A percentile compares a stretch with the other conserved stretches of the same genome.
Conservation (phyloP, 2,797 vertebrate genomes). For the Macropodus opercularis region DNA sequence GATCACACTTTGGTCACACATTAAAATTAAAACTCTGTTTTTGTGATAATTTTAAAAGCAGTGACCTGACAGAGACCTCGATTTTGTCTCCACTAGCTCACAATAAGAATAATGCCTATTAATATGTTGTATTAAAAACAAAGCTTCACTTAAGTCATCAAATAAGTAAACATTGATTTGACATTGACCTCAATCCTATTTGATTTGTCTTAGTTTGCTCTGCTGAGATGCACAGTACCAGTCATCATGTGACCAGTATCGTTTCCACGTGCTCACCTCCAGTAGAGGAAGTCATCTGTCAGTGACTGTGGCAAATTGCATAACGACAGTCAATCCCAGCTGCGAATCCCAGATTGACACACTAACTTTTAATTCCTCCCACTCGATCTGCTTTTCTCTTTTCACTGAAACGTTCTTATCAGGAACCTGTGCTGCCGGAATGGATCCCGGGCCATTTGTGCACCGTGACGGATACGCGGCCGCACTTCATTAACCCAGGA, state of each 20-base stretch:
- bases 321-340: slow-evolving; percentile 43
- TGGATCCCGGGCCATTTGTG: slow-evolving; percentile 29
- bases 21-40: too few species aligned
- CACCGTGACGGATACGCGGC: slow-evolving; percentile 18
- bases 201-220: not conserved
- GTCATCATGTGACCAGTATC: not conserved
- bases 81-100: too few species aligned
- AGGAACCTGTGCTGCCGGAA: slow-evolving; percentile 16
- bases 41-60: too few species aligned
- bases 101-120: too few species aligned
- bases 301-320: slow-evolving; percentile 2
- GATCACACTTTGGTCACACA: too few species aligned
- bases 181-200: too few species aligned
- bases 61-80: too few species aligned
- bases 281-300: slow-evolving; percentile 12
- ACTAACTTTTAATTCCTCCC: slow-evolving; percentile 37
- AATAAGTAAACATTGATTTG: too few species aligned
- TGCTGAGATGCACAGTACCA: not conserved
- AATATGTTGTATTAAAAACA: too few species aligned
- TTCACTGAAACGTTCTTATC: slow-evolving; percentile 38
- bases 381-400: slow-evolving; percentile 34
- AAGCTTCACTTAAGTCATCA: too few species aligned
- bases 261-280: not conserved
- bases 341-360: slow-evolving; percentile 33
- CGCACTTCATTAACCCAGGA: slow-evolving; percentile 36